A percentile compares a stretch with the other conserved stretches of the same genome.
Conservation (phyloP, 2,888 invertebrate species). For the Plusia festucae region DNA sequence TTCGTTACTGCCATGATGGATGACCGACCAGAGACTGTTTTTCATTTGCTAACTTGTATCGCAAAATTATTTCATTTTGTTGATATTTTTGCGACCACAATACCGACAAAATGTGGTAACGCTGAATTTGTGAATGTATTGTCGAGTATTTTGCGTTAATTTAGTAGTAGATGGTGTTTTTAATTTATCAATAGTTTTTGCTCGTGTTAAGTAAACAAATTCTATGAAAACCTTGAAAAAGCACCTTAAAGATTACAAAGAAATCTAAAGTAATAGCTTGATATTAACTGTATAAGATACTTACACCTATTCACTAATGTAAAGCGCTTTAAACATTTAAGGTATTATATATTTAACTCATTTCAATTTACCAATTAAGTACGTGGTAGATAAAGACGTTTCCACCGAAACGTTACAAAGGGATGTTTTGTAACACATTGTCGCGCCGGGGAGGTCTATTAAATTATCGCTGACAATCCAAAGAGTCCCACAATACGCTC, state of each 20-base stretch:
- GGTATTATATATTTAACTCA: conserved; percentile 16
- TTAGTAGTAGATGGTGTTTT: not conserved
- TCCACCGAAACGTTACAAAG: conserved; percentile 31
- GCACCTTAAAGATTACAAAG: not conserved
- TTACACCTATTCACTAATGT: conserved; percentile 6
- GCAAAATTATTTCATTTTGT: conserved; percentile 59
- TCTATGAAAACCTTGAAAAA: too few relatives aligned
- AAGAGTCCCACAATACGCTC: conserved; percentile 51
- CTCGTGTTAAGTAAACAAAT: not conserved
- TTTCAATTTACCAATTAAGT: conserved; percentile 37
- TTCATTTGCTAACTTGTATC: conserved; percentile 66
- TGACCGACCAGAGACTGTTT: conserved; percentile 62
- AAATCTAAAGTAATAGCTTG: not conserved
- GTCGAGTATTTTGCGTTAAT: conserved; percentile 25
- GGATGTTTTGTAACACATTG: conserved; percentile 51
- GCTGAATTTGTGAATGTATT: conserved; percentile 33
- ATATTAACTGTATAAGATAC: not conserved
- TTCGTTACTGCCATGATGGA: conserved; percentile 66
- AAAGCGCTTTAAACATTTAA: conserved; percentile 15
- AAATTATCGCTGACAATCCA: conserved; percentile 55
- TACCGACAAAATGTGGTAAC: conserved; percentile 36
- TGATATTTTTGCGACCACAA: conserved; percentile 48
- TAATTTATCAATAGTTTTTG: not conserved
- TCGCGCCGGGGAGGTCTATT: conserved; percentile 49
- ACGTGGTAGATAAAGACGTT: conserved; percentile 31